Evolutionary conservation across 2,113 vertebrate species (phyloP).

Genomic region (Variabilichromis moorii): DNA sequence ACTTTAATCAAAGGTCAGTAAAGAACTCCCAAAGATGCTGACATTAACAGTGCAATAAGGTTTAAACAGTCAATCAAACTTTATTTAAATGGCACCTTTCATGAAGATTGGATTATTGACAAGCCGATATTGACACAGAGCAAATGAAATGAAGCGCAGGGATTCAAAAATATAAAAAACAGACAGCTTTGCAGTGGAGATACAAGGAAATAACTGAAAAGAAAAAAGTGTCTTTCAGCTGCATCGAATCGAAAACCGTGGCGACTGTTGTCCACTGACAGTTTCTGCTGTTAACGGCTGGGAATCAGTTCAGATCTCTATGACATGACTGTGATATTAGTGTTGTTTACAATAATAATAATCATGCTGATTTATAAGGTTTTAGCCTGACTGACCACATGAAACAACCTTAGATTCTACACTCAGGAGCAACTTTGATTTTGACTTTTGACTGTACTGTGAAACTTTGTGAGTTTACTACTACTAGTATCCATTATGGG

Average conservation of each 20-base stretch:
- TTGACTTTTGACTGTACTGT: neutral
- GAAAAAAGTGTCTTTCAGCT: neutral
- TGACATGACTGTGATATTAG: neutral
- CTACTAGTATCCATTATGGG: neutral
- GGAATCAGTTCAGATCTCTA: neutral
- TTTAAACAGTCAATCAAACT: neutral
- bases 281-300: neutral
- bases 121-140: neutral
- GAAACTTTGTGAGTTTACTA: neutral
- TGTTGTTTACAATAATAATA: neutral
- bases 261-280: rapidly evolving
- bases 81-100: neutral
- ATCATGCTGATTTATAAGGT: neutral
- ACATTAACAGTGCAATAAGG: neutral
- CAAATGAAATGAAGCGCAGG: neutral
- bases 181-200: neutral
- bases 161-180: neutral
- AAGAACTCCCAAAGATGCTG: neutral
- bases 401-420: neutral
- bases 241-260: rapidly evolving
- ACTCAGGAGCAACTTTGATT: neutral
- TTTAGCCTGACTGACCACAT: neutral
- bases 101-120: neutral
- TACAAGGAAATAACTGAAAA: neutral
- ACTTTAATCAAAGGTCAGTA: neutral